Conservation (phyloP, 2,888 invertebrate genomes). For the Chymomyza amoena region DNA sequence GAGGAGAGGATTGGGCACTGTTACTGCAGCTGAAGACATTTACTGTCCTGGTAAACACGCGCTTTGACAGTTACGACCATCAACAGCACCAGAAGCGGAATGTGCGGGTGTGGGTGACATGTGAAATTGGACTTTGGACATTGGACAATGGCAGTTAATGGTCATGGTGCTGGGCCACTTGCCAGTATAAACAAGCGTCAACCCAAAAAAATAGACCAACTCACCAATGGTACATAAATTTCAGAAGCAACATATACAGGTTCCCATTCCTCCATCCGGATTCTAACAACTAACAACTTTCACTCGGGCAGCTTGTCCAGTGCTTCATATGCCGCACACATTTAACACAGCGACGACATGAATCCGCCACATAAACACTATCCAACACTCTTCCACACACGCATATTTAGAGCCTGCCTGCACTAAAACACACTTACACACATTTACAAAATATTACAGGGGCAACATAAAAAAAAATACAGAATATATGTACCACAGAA, state of each 20-base stretch:
- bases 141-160: conserved; percentile 63
- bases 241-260: conserved; percentile 56
- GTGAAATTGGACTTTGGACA: conserved; percentile 33
- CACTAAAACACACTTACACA: conserved; percentile 31
- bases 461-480: conserved; percentile 37
- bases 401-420: conserved; percentile 33
- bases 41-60: conserved; percentile 60
- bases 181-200: conserved; percentile 24
- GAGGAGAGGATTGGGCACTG: conserved; percentile 16
- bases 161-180: conserved; percentile 51
- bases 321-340: conserved; percentile 63
- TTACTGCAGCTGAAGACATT: conserved; percentile 76
- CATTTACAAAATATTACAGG: conserved; percentile 18
- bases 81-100: conserved; percentile 48
- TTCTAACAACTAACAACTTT: conserved; percentile 25
- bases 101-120: conserved; percentile 42
- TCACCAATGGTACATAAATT: conserved; percentile 73
- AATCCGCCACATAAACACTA: conserved; percentile 71
- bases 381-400: conserved; percentile 31
- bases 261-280: neutral
- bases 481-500: conserved; percentile 20
- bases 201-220: conserved; percentile 61
- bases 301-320: neutral
- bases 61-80: conserved; percentile 75
- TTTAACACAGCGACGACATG: conserved; percentile 73